Evolutionary conservation across 2,113 vertebrate genomes (phyloP).

Genomic region (Atrichornis clamosus): DNA sequence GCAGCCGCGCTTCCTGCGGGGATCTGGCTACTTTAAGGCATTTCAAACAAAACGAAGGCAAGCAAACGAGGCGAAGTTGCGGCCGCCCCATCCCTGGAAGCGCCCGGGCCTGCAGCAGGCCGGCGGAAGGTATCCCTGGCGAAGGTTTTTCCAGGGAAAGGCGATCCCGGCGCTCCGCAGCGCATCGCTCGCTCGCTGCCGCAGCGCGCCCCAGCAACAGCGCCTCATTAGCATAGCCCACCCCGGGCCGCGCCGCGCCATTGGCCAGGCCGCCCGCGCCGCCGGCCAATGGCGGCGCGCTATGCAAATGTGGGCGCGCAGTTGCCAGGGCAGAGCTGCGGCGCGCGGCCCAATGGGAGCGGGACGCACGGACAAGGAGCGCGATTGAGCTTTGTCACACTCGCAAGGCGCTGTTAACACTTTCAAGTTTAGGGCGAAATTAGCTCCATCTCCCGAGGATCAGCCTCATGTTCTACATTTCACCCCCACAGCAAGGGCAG

Average conservation of each 20-base stretch:
- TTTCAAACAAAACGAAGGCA: neutral
- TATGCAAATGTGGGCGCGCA: constrained; percentile 95
- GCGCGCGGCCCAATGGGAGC: constrained; percentile 95
- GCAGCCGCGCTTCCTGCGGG: neutral
- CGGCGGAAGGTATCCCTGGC: neutral
- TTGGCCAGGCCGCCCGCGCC: constrained; percentile 83
- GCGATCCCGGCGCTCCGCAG: neutral
- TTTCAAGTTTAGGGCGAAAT: constrained; percentile 73
- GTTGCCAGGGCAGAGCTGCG: constrained; percentile 98
- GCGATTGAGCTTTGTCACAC: constrained; percentile 97
- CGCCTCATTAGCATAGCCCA: constrained; percentile 99
- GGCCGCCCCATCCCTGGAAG: neutral
- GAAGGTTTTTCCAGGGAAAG: neutral
- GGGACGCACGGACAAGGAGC: constrained; percentile 86
- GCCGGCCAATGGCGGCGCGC: constrained; percentile 83
- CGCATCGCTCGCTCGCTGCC: neutral
- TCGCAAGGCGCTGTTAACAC: constrained; percentile 92
- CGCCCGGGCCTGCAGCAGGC: neutral
- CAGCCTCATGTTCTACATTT: constrained; percentile 54
- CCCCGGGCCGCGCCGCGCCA: constrained; percentile 84
- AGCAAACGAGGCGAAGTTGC: neutral
- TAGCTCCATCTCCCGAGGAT: constrained; percentile 65
- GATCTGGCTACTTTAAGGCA: neutral
- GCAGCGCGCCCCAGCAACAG: constrained; percentile 90
- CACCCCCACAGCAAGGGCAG: constrained; percentile 59